Percentiles rank a stretch among this genome's conserved stretches.
These are phyloP conservation scores for Campylomormyrus tamandua DNA, from an alignment of 2,113 vertebrate genomes.

Conservation along the genomic window DNA sequence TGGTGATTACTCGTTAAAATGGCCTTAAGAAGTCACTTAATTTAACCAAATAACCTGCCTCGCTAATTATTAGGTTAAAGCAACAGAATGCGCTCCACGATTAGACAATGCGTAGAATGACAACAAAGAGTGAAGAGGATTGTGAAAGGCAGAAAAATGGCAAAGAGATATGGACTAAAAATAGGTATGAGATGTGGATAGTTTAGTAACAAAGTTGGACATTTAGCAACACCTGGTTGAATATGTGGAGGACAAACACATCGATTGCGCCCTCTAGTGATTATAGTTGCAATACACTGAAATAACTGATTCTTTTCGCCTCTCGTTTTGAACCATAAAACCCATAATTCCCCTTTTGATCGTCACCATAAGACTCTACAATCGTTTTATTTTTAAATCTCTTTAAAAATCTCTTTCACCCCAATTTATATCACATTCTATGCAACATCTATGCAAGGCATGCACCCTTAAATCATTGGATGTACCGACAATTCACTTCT, in stretches of 20 bases:
- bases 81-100: not conserved
- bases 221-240: constrained; percentile 5
- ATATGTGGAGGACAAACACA: not conserved
- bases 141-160: not conserved
- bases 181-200: not conserved
- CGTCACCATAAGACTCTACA: not conserved
- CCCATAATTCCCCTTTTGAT: not conserved
- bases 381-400: not conserved
- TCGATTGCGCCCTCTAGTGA: constrained; percentile 18
- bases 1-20: not conserved
- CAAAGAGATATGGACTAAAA: not conserved
- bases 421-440: not conserved
- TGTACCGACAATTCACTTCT: not conserved
- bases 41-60: not conserved
- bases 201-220: constrained; percentile 7
- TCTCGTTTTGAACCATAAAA: not conserved
- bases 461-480: not conserved
- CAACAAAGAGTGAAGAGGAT: constrained; percentile 15
- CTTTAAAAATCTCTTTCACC: not conserved
- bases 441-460: not conserved
- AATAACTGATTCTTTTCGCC: not conserved
- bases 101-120: not conserved
- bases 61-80: not conserved
- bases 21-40: not conserved
- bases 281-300: not conserved